A percentile compares a stretch with the other conserved stretches of the same genome.
phyloP scores from a whole-genome alignment of 2,797 vertebrate genomes.

The Atherinosoma microstoma region DNA sequence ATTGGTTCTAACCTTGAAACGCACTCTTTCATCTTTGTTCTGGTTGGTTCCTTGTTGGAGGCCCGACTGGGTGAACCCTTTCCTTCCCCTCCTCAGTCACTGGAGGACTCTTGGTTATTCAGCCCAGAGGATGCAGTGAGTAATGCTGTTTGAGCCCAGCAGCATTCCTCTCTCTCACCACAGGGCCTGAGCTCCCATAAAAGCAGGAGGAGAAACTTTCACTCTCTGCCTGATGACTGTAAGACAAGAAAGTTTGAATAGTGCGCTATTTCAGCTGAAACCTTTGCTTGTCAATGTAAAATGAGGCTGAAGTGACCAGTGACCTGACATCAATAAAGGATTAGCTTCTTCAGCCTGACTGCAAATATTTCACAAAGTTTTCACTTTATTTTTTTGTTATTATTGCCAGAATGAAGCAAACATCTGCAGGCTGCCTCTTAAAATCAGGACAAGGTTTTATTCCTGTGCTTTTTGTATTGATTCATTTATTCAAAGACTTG shows the following conservation, averaged over 20 bases:
- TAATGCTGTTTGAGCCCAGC: slow-evolving; percentile 58
- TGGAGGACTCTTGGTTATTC: slow-evolving; percentile 44
- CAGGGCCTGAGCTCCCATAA: slow-evolving; percentile 35
- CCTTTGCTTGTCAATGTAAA: slow-evolving; percentile 14
- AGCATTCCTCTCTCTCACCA: slow-evolving; percentile 63
- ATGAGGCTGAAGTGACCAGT: background rate
- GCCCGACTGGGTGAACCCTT: slow-evolving; percentile 41
- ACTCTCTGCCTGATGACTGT: slow-evolving; percentile 30
- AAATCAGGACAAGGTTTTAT: background rate
- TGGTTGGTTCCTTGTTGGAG: slow-evolving; percentile 34
- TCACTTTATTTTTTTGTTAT: slow-evolving; percentile 28
- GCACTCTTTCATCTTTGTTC: slow-evolving; percentile 34
- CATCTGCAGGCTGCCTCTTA: slow-evolving; percentile 7
- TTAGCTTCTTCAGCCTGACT: slow-evolving; percentile 21
- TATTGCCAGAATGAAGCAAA: slow-evolving; percentile 26
- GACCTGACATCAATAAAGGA: background rate
- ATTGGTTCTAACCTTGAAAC: slow-evolving; percentile 5
- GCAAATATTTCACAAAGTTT: slow-evolving; percentile 41
- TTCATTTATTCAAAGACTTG: background rate
- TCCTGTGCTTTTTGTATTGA: background rate
- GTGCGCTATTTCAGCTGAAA: background rate
- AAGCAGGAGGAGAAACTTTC: slow-evolving; percentile 30
- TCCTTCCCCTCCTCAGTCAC: slow-evolving; percentile 43
- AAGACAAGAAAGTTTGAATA: slow-evolving; percentile 7
- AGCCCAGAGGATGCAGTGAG: slow-evolving; percentile 54